Evolutionary conservation across 1,140 invertebrate species (phyloP), one percentile per base, ranked within the genome.

Genomic region (Drosophila simulans): DNA sequence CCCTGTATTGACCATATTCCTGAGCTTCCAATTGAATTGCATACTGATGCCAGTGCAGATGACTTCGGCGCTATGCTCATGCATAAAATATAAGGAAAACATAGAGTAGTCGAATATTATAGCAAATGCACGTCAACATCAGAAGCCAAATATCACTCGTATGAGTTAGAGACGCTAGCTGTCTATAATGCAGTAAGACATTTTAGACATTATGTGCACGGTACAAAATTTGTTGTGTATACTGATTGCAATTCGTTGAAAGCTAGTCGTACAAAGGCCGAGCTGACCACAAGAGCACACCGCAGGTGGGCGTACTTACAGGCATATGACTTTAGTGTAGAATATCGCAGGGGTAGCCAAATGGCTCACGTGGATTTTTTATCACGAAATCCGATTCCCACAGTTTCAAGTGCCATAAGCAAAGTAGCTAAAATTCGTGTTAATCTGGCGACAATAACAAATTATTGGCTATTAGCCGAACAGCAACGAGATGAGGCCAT

Each of bases 201-300:
- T 27, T 51, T 46, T 25, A 10, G 20, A 35, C 42, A 48, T 58
- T 46, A 46, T 48, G n/a, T 59, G 20, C 48, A 62, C 7, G 48
- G 48, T n/a, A 37, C 4, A 37, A 37, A 13, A 13, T 48, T 35
- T 7, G n/a, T 59, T 13, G 43, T 58, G 5, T 13, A 58, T 15
- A 60, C 57, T 10, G 35, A 60, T 15, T 60, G 31, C 15, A 51
- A 60, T 15, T 60, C 12, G 3, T 20, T 52, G n/a, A 40, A 40
- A 31, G 13, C 51, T 13, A 42, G n/a, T 7, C 17, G 25, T 11
- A 17, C 17, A 1, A 63, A 53, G 20, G 17, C 37, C 3, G 49
- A 53, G 10, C 12, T 54, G 15, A 62, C 39, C 4, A 39, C 27
- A 13, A 34, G 59, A 15, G 39, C 45, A 27, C 51, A 63, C 40